Conservation (phyloP, 2,113 vertebrate species). For the Corydoras sp. region DNA sequence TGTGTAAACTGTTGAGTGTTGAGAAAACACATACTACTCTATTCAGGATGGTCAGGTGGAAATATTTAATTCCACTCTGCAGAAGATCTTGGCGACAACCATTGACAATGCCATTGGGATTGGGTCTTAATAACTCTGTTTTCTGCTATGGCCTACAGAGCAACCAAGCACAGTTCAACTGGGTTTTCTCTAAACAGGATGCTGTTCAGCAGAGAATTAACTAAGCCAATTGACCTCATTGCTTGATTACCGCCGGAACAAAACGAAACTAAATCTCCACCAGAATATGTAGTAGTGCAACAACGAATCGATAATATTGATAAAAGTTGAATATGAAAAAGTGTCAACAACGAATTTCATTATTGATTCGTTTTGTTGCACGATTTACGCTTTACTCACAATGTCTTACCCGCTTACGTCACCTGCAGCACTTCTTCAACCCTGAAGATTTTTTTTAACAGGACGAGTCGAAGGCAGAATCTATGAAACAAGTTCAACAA, state of each 20-base stretch:
- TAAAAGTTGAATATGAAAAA: too few species aligned
- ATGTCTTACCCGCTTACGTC: too few species aligned
- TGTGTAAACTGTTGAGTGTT: conserved; percentile 26
- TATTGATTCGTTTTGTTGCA: too few species aligned
- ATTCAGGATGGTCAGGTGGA: conserved; percentile 21
- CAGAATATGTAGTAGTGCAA: conserved; percentile 16
- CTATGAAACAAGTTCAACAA: too few species aligned
- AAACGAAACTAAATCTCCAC: not conserved
- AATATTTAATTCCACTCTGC: conserved; percentile 31
- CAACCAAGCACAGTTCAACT: conserved; percentile 26
- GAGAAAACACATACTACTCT: conserved; percentile 21
- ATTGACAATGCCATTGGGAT: conserved; percentile 31
- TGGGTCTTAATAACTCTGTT: conserved; percentile 36
- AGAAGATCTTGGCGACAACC: conserved; percentile 32
- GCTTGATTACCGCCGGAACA: not conserved
- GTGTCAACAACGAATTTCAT: too few species aligned
- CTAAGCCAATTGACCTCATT: conserved; percentile 23
- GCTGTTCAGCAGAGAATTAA: conserved; percentile 27
- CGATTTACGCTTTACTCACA: too few species aligned
- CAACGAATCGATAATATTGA: too few species aligned
- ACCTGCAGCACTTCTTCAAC: too few species aligned
- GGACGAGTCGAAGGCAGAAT: too few species aligned
- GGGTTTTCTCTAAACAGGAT: conserved; percentile 23
- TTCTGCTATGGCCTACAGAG: conserved; percentile 29
- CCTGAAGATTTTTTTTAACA: too few species aligned